These are phyloP conservation scores for Synergus gifuensis DNA, from an alignment of 2,888 invertebrate species.

Conservation along the genomic window DNA sequence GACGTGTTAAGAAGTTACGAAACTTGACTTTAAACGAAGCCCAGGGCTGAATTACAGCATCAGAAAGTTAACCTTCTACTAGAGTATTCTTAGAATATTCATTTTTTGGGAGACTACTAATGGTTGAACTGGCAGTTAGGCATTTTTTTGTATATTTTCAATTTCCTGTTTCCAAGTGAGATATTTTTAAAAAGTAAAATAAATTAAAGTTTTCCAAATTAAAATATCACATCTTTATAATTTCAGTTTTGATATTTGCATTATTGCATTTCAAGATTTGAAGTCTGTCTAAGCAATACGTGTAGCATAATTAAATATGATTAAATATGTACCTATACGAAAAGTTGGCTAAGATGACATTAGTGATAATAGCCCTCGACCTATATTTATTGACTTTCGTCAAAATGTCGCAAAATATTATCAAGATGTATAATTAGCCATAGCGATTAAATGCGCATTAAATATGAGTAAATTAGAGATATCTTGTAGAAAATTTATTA, in stretches of 20 bases:
- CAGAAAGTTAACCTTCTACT: neutral
- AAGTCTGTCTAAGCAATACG: neutral
- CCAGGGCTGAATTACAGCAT: neutral
- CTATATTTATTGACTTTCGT: conserved; percentile 31
- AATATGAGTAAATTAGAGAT: too few relatives aligned
- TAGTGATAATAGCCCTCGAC: too few relatives aligned
- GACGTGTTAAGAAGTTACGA: neutral
- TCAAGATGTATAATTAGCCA: neutral
- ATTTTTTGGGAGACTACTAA: neutral
- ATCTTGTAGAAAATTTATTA: too few relatives aligned
- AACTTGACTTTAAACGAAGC: neutral
- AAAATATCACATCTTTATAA: neutral
- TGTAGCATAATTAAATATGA: neutral
- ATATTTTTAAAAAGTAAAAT: neutral
- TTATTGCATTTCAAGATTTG: neutral
- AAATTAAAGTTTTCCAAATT: neutral
- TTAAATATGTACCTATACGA: conserved; percentile 7
- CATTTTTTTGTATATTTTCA: neutral
- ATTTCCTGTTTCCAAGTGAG: neutral
- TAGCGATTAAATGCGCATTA: neutral
- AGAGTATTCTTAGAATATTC: neutral
- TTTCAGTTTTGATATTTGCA: neutral
- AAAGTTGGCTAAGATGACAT: conserved; percentile 38
- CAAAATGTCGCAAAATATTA: conserved; percentile 38
- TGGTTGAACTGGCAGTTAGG: neutral